Conservation (phyloP, 2,888 invertebrate genomes). For the Cistogaster globosa region DNA sequence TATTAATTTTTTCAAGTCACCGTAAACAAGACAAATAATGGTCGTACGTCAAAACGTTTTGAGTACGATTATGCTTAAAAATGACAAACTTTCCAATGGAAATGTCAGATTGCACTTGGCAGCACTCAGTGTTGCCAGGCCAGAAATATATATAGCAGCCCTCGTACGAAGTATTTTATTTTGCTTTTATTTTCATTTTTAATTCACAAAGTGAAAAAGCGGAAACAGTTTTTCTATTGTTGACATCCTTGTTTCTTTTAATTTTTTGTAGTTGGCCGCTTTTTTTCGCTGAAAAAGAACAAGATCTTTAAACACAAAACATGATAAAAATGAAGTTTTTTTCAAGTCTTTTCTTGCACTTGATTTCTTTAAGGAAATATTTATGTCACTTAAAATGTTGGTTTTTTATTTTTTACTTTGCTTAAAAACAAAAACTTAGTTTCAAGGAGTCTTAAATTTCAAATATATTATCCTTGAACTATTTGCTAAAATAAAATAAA, state of each 20-base stretch:
- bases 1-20: no score
- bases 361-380: constrained; percentile 12
- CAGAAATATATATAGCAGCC: no score
- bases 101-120: no score
- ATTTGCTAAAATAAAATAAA: constrained; percentile 44
- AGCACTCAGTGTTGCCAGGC: no score
- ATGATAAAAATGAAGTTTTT: constrained; percentile 25
- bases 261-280: neutral
- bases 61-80: no score
- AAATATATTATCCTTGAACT: constrained; percentile 65
- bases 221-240: constrained; percentile 61
- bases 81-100: no score
- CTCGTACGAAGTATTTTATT: constrained; percentile 11
- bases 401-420: neutral
- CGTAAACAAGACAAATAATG: no score
- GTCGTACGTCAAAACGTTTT: no score
- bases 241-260: constrained; percentile 42
- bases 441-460: constrained; percentile 37
- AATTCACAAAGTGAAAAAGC: constrained; percentile 26
- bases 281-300: constrained; percentile 30
- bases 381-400: constrained; percentile 49
- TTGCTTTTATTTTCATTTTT: constrained; percentile 16
- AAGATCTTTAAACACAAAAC: constrained; percentile 44
- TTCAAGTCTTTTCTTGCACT: neutral
- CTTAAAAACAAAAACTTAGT: neutral